Base-by-base conservation (phyloP, 2,888 invertebrate genomes). In the Nineta flava region DNA sequence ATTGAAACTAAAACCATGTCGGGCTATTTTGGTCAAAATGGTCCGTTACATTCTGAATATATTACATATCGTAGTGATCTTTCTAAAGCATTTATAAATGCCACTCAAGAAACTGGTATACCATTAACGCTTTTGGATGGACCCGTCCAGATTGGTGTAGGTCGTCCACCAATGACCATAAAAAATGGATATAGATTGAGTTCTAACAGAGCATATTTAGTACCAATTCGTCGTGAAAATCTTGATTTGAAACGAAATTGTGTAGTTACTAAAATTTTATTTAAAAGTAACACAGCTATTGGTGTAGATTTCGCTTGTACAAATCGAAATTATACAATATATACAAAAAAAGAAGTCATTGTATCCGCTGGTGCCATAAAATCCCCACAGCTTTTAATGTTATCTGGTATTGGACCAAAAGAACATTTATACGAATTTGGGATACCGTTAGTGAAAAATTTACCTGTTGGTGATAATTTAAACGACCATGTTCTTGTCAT, bases 331-430 rank as follows among this genome's bases (percentile, higher is more conserved):
- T 70, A 69, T 54, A 70, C 70, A 55, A 75, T 79, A 43, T 65
- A 71, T 55, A 82, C 81, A 2, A 74, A 67, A 41, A 82, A 77
- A 58, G 85, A 85, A 65, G 77, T 88, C 0, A 82, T 90, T 50
- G 55, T 88, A 35, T 76, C 81, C 38, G 84, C 83, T 1, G 88
- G 87, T 5, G 76, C 86, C 3, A 76, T 88, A 32, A 82, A 84
- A 64, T 75, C 84, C 5, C 85, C 88, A 1, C 84, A 87, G 61
- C 61, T 90, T 5, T 66, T 91, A 15, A 80, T 87, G 81, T 63
- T 88, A 15, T 87, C 87, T 3, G 88, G 88, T 3, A 74, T 87
- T 9, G 83, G 83, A 1, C 81, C 81, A 1, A 71, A 63, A 52
- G 65, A 70, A 34, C 76, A 82, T 58, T 66, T 83, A 46, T 66